Conservation (phyloP, 2,888 invertebrate species). For the Tillus elongatus region DNA sequence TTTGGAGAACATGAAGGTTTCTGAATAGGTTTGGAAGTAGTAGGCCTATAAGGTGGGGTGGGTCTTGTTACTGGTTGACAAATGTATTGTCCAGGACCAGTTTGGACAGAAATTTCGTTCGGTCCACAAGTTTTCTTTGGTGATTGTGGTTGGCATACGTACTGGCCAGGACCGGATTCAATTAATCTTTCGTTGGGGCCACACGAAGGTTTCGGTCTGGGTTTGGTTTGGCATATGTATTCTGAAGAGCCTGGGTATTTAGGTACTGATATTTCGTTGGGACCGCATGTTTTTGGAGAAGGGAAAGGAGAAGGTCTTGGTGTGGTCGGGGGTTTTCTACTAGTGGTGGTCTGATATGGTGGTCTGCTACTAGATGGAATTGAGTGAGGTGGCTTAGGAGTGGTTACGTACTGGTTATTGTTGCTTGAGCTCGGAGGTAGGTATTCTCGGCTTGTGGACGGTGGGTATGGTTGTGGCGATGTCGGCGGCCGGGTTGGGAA, state of each 20-base stretch:
- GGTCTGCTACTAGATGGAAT: too few species aligned
- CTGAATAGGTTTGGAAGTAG: too few species aligned
- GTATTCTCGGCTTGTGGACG: too few species aligned
- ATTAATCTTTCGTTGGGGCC: not conserved
- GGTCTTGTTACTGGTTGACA: not conserved
- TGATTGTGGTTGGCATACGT: slow-evolving; percentile 1
- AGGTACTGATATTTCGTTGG: slow-evolving; percentile 35
- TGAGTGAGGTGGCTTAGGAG: too few species aligned
- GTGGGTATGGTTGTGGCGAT: too few species aligned
- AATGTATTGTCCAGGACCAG: not conserved
- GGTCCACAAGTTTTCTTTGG: not conserved
- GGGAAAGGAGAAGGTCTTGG: slow-evolving; percentile 16
- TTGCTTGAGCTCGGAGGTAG: too few species aligned
- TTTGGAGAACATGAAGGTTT: not conserved
- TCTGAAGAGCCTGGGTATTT: slow-evolving; percentile 4
- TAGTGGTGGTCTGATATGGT: too few species aligned
- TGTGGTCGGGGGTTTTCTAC: slow-evolving; percentile 11
- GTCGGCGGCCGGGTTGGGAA: too few species aligned
- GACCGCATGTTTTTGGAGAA: slow-evolving; percentile 30
- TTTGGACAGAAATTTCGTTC: not conserved
- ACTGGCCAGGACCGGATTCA: not conserved
- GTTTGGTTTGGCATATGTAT: slow-evolving; percentile 2
- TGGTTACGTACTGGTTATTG: too few species aligned
- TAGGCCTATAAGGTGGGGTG: not conserved
- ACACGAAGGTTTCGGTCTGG: slow-evolving; percentile 8